Evolutionary conservation across 2,113 vertebrate genomes (phyloP), one percentile per base, ranked within the genome.

Genomic region (Hippocampus mohnikei): DNA sequence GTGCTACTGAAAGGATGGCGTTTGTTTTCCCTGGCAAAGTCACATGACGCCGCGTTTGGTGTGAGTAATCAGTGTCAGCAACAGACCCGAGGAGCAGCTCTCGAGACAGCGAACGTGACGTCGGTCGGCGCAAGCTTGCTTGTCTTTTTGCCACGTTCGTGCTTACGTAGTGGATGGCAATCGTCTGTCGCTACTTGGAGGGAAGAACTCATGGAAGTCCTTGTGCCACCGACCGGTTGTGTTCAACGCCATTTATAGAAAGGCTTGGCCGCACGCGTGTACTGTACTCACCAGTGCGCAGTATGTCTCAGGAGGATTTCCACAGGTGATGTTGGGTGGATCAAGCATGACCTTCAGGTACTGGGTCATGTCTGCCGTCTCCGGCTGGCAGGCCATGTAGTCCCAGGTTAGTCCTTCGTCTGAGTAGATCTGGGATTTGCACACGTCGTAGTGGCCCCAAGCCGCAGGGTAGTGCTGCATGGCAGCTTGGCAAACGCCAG

Each of bases 341-440:
- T 99, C 97, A 85, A 99, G 87, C 27, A 92, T 93, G 77, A 99
- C 95, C 88, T 95, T 98, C 69, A 98, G 92, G n/a, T 92, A 97
- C 76, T 95, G 94, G 86, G 98, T 98, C 97, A 99, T 96, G 87
- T 98, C 95, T 41, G 94, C 95, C 46, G 95, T 94, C 91, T 99
- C 97, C 0, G 97, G 97, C 78, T 99, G 96, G 89, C 97, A 99
- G 78, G 97, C 96, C 94, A 96, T 98, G 92, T 99, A 99, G 94
- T 99, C 96, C 97, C 97, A 99, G 74, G 95, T 93, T 72, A 96
- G 93, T 73, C 94, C 97, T 84, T 98, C 96, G 63, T 99, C 97
- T 0, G 95, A 95, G 87, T 96, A 98, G 83, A 97, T 90, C 86
- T 96, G 95, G 76, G 94, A 97, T 87, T 99, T 99, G 80, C 97